Evolutionary conservation across 2,888 invertebrate genomes (phyloP), one percentile per base, ranked within the genome.

Genomic region (Drosophila vallismaia): DNA sequence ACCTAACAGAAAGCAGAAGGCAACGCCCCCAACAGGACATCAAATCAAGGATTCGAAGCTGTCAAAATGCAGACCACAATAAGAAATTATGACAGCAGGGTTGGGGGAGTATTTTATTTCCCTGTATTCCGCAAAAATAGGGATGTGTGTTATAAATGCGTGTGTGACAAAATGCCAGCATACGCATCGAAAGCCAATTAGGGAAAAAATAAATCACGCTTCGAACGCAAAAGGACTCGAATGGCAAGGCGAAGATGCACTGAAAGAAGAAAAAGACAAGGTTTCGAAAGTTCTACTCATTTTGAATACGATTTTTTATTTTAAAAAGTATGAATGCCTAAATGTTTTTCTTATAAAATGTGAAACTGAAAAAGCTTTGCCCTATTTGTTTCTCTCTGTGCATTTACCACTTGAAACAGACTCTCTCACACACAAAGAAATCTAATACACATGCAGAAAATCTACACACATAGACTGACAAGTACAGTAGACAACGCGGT

Each of bases 131-230:
- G 5, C 24, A 54, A 38, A 53, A 31, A n/a, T 28, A 57, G 45
- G 56, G 36, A 48, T 50, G 52, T 56, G 64, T 57, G 9, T 6
- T n/a, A n/a, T 29, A 24, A 45, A 7, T 64, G 29, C 31, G 44
- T 36, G 38, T 42, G 31, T 24, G 55, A 24, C 53, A 62, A 72
- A 79, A 82, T 74, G 70, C 69, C 78, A 55, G 73, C 71, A 74
- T 68, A 83, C 75, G 75, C 78, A 77, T 75, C 79, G 73, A 86
- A 88, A 85, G 88, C 85, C 88, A 85, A 88, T 88, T 85, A 88
- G 87, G 75, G 45, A 66, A 74, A 75, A 76, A 79, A 79, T 76
- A 86, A 88, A 84, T 81, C 85, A 74, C 75, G 75, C 77, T 74
- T 76, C 76, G 83, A 82, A 83, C 74, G 83, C 76, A 81, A 82